Conservation (phyloP, 1,140 invertebrate genomes). For the Zaprionus nigranus region DNA sequence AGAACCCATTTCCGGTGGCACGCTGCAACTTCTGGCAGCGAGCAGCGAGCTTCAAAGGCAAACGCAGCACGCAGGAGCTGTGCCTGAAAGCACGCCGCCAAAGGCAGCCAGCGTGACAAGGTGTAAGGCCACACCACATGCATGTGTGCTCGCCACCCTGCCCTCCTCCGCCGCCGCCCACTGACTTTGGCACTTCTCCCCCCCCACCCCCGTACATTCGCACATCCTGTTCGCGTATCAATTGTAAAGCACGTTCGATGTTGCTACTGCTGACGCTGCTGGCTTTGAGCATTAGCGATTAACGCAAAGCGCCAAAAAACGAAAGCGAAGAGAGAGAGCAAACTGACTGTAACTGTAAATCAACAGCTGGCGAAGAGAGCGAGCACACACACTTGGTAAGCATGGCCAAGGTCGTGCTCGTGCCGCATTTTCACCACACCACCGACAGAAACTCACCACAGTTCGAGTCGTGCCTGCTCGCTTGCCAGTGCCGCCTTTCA, state of each 20-base stretch:
- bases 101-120: not conserved
- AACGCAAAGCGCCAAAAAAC: slow-evolving; percentile 19
- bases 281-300: slow-evolving; percentile 20
- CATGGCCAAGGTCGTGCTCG: slow-evolving; percentile 52
- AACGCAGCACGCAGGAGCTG: slow-evolving; percentile 10
- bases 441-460: not conserved
- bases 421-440: slow-evolving; percentile 42
- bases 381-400: not conserved
- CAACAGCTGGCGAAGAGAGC: slow-evolving; percentile 74
- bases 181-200: not conserved
- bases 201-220: not conserved
- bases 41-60: slow-evolving; percentile 26
- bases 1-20: slow-evolving; percentile 40
- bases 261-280: slow-evolving; percentile 9
- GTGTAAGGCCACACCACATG: not conserved
- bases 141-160: not conserved
- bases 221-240: slow-evolving; percentile 26
- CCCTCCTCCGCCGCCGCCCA: not conserved
- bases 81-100: not conserved
- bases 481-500: slow-evolving; percentile 46
- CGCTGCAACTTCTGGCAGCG: slow-evolving; percentile 24
- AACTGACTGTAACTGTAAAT: slow-evolving; percentile 42
- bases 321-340: slow-evolving; percentile 15
- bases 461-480: not conserved
- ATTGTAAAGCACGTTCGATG: slow-evolving; percentile 28